A percentile compares a stretch with the other conserved stretches of the same genome.
Conservation (phyloP, 2,888 invertebrate species). For the Agelastica alni region DNA sequence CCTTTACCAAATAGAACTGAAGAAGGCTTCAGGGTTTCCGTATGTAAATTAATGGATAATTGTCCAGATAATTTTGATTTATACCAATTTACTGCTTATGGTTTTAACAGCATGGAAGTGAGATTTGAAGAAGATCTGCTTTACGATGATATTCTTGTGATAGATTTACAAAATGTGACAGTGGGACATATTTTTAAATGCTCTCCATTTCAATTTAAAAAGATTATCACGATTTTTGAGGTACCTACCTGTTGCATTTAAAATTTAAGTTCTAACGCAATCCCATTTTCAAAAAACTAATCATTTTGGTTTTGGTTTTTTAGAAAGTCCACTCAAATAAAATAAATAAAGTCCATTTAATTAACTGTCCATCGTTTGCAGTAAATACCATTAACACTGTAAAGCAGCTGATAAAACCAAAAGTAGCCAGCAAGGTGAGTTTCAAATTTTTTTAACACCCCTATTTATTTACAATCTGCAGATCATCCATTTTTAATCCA, state of each 20-base stretch:
- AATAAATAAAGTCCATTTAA: slow-evolving; percentile 9
- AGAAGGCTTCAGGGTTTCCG: slow-evolving; percentile 56
- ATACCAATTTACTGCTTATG: slow-evolving; percentile 52
- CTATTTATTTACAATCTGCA: no score
- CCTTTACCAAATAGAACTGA: slow-evolving; percentile 57
- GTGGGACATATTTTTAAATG: slow-evolving; percentile 55
- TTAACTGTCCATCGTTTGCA: slow-evolving; percentile 33
- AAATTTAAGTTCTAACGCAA: no score
- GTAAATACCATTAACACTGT: slow-evolving; percentile 50
- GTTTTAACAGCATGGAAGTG: slow-evolving; percentile 57
- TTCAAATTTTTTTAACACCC: no score
- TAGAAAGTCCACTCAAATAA: slow-evolving; percentile 22
- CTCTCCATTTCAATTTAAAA: slow-evolving; percentile 55
- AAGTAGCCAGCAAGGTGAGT: slow-evolving; percentile 53
- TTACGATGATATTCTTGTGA: slow-evolving; percentile 56
- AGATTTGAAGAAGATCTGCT: slow-evolving; percentile 57
- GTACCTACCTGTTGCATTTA: no score
- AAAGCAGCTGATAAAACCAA: slow-evolving; percentile 55
- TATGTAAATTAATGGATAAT: slow-evolving; percentile 51
- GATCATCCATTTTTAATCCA: no score
- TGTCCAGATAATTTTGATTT: slow-evolving; percentile 45
- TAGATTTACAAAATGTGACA: slow-evolving; percentile 54
- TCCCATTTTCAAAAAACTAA: no score
- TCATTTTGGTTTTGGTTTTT: slow-evolving; percentile 1
- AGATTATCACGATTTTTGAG: slow-evolving; percentile 55